Conservation (phyloP, 2,113 vertebrate genomes). For the Leucopternis melanops region DNA sequence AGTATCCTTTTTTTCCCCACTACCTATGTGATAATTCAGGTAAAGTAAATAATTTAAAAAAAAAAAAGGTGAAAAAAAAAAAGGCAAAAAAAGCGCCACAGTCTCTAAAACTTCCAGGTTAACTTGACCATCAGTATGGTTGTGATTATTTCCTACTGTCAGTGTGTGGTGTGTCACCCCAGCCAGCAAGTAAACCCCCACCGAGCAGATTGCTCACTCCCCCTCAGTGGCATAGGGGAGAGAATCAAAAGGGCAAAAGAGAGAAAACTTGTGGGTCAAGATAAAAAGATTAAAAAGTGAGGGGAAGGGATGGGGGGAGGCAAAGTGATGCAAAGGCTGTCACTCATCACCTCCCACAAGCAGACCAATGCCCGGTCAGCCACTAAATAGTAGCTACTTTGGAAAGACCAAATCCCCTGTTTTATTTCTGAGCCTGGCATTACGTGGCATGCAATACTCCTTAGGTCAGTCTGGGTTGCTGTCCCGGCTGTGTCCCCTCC, state of each 20-base stretch:
- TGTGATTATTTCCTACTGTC: background rate
- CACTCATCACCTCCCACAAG: background rate
- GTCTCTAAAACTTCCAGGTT: background rate
- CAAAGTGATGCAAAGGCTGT: background rate
- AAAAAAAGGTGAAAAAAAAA: background rate
- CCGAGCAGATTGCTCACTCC: background rate
- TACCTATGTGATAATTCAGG: background rate
- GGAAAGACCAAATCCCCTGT: background rate
- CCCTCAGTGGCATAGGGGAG: background rate
- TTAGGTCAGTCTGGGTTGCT: background rate
- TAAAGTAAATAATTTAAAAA: background rate
- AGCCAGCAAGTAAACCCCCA: background rate
- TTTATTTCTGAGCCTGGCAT: background rate
- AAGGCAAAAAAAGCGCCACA: fast-evolving
- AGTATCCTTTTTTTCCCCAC: fast-evolving
- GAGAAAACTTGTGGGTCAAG: background rate
- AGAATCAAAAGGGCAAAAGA: background rate
- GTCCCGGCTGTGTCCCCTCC: background rate
- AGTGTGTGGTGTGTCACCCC: background rate
- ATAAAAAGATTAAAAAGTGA: background rate
- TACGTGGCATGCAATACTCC: fast-evolving
- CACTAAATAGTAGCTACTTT: background rate
- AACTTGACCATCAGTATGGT: background rate
- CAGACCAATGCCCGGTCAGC: background rate
- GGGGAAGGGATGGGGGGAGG: background rate